Evolutionary conservation across 2,888 invertebrate species (phyloP).

Genomic region (Thereva unica): DNA sequence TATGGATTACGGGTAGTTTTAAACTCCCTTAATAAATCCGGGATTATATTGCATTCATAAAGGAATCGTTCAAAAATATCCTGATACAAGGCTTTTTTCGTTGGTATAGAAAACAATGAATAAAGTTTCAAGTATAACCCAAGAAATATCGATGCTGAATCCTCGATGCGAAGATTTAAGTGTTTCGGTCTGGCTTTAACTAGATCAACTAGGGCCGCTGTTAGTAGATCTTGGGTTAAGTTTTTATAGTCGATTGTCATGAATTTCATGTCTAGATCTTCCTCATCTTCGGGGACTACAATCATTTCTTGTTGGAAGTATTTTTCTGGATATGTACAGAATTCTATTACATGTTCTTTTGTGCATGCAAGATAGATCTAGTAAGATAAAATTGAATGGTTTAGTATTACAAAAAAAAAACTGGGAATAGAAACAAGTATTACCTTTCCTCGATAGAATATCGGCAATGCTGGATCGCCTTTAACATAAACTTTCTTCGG

Average conservation of each 20-base stretch:
- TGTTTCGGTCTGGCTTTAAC: slow-evolving; percentile 64
- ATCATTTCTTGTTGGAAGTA: slow-evolving; percentile 60
- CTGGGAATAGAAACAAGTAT: background rate
- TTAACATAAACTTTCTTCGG: slow-evolving; percentile 58
- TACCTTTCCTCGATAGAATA: slow-evolving; percentile 58
- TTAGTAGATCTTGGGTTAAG: slow-evolving; percentile 53
- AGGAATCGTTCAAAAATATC: slow-evolving; percentile 56
- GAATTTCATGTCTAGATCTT: slow-evolving; percentile 11
- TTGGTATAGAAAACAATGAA: slow-evolving; percentile 51
- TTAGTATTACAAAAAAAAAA: slow-evolving; percentile 3
- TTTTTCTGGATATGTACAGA: slow-evolving; percentile 60
- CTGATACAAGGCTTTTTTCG: slow-evolving; percentile 54
- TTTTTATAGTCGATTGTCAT: slow-evolving; percentile 26
- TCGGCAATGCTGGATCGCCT: slow-evolving; percentile 60
- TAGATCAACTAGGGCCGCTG: slow-evolving; percentile 62
- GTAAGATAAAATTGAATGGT: background rate
- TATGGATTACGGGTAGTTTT: slow-evolving; percentile 64
- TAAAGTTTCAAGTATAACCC: slow-evolving; percentile 64
- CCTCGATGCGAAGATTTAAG: slow-evolving; percentile 61
- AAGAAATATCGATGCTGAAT: slow-evolving; percentile 63
- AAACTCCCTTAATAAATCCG: slow-evolving; percentile 58
- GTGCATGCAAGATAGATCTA: slow-evolving; percentile 64
- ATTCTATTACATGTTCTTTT: slow-evolving; percentile 60
- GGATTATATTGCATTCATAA: slow-evolving; percentile 56
- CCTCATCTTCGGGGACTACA: background rate